Evolutionary conservation across 1,140 invertebrate species (phyloP), one percentile per base, ranked within the genome.

Genomic region (Polypedilum vanderplanki): DNA sequence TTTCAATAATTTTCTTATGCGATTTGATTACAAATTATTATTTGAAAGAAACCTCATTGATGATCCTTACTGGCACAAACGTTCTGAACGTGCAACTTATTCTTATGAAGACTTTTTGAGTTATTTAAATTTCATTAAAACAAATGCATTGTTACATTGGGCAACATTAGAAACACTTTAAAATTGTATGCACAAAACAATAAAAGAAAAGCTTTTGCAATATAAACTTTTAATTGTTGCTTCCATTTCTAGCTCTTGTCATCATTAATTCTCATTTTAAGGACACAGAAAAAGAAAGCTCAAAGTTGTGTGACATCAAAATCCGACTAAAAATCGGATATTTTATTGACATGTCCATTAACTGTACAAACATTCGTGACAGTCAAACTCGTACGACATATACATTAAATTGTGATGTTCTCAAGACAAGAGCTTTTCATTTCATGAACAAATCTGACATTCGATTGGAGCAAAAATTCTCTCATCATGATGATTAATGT

Each of bases 301-400:
- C 12, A 4, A 57, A 57, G 10, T n/a, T 57, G 12, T 57, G n/a
- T n/a, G 12, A 57, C 46, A 57, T 57, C 46, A 57, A 57, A 57
- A 57, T 57, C 46, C 46, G 46, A 57, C 12, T 57, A 4, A 57
- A 57, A 57, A 57, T 57, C n/a, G 46, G 46, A 57, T 57, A 57
- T 12, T 57, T 57, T 57, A 57, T 57, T 57, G 46, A 57, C 46
- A 57, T 57, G 46, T 57, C 46, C 46, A 57, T 57, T 57, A 57
- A 12, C 46, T 57, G 46, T 57, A n/a, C 46, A 57, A 57, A 57
- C 46, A 57, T 4, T 57, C 46, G 4, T 57, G 46, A 57, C 46
- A 57, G 12, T 3, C 46, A 57, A 57, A n/a, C 12, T 12, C 46
- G 12, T 12, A n/a, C 46, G 15, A 57, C 15, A 57, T 12, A 57